Conservation (phyloP, 2,888 invertebrate species). For the Drosophila mettleri region DNA sequence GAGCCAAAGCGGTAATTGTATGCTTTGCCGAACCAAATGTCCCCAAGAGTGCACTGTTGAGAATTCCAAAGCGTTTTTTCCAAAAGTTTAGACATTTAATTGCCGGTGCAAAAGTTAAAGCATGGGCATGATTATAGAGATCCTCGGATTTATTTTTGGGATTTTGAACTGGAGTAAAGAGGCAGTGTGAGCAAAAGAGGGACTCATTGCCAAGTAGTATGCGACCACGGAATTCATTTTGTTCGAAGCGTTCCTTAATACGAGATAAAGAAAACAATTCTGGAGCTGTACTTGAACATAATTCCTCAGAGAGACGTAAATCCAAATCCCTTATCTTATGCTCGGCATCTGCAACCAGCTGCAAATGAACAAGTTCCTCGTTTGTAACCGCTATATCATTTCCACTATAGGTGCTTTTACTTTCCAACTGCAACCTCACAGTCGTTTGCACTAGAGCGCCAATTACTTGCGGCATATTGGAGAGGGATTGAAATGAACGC, state of each 20-base stretch:
- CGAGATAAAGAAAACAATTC: conserved; percentile 72
- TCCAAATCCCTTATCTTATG: conserved; percentile 80
- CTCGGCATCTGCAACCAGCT: conserved; percentile 76
- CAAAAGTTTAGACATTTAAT: conserved; percentile 66
- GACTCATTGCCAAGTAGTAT: conserved; percentile 71
- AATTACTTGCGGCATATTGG: conserved; percentile 80
- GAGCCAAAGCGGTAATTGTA: conserved; percentile 74
- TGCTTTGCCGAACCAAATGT: conserved; percentile 73
- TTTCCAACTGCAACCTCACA: conserved; percentile 59
- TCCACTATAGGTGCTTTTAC: conserved; percentile 14
- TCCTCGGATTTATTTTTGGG: conserved; percentile 65
- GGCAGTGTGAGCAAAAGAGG: conserved; percentile 66
- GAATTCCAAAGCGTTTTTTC: conserved; percentile 71
- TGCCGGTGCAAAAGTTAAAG: conserved; percentile 70
- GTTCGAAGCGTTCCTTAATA: conserved; percentile 81
- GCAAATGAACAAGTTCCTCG: conserved; percentile 63
- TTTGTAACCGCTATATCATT: conserved; percentile 14
- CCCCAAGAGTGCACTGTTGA: conserved; percentile 61
- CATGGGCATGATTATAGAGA: conserved; percentile 74
- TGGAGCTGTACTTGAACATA: conserved; percentile 39
- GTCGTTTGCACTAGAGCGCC: conserved; percentile 71
- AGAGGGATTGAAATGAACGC: conserved; percentile 74
- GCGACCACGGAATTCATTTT: conserved; percentile 81
- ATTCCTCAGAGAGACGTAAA: conserved; percentile 54
- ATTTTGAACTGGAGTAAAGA: conserved; percentile 74